Conservation (phyloP, 2,888 invertebrate genomes). For the Sphaerophoria taeniata region DNA sequence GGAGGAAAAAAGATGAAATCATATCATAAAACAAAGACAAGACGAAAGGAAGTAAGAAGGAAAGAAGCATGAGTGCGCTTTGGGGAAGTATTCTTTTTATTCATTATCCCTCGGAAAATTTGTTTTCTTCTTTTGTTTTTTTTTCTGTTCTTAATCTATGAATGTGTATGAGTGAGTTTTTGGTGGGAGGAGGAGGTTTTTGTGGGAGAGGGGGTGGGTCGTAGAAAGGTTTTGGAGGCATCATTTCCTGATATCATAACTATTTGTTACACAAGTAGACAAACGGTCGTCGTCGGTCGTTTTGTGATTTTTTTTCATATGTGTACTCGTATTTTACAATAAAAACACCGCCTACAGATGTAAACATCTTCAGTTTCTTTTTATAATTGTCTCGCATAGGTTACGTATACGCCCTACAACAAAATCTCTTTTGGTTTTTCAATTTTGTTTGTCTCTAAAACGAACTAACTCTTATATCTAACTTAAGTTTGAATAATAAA, state of each 20-base stretch:
- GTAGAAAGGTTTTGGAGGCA: conserved; percentile 55
- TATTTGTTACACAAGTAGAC: conserved; percentile 42
- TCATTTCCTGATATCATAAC: conserved; percentile 67
- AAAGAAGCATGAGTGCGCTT: conserved; percentile 67
- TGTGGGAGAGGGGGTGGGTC: not conserved
- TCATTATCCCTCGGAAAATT: conserved; percentile 33
- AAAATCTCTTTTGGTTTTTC: not conserved
- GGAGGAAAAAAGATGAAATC: not conserved
- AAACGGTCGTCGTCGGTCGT: conserved; percentile 38
- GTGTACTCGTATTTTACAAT: not conserved
- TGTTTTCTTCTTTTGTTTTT: not conserved
- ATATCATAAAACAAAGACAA: conserved; percentile 41
- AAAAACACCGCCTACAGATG: conserved; percentile 44
- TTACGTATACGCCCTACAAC: conserved; percentile 33
- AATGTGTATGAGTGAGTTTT: not conserved
- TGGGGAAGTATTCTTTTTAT: conserved; percentile 72
- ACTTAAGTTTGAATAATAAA: conserved; percentile 32
- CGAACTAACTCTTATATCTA: conserved; percentile 47
- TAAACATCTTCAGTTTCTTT: conserved; percentile 42
- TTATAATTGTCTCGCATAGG: conserved; percentile 48
- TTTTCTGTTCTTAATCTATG: not conserved
- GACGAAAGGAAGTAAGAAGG: conserved; percentile 56
- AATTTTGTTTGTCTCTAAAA: not conserved
- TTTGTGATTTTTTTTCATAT: conserved; percentile 4
- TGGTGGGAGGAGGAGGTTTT: not conserved